Base-by-base conservation (phyloP, 2,113 vertebrate genomes). In the Eclectus roratus region DNA sequence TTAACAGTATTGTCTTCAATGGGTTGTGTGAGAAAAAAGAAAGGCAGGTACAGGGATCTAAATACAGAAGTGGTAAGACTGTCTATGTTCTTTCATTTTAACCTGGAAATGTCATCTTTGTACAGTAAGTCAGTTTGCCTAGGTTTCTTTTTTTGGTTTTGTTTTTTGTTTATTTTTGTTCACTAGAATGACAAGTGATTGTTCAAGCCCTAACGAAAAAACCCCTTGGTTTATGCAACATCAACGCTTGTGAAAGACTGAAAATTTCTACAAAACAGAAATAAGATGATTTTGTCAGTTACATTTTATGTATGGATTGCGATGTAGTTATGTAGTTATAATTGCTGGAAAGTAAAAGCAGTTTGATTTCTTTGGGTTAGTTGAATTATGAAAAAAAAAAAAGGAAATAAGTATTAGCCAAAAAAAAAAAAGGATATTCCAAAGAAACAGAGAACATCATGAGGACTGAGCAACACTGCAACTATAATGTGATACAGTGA, bases 1-100 rank as follows among this genome's bases (percentile, higher is more conserved):
- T 96, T 94, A 94, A 89, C 44, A 63, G 23, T 39, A 60, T 53
- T 82, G 17, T 90, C 80, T 97, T 97, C 96, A 97, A 85, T 29
- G 46, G 44, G 29, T 80, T 95, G 53, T 94, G 20, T 23, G 35
- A 68, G 64, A 25, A 18, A 14, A 13, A 73, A 80, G 70, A 80
- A 81, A 56, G 35, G 25, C 58, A 74, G 39, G 81, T 41, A 52
- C 2, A 7, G 21, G 49, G 47, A 44, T 37, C 46, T 89, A 93
- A 89, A 74, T 78, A 84, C 46, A 19, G 41, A 81, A 81, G 13
- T 77, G 9, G 14, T 68, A 41, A 61, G n/a, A 17, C 15, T 24
- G 28, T 50, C 10, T 31, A 20, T 44, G 15, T 33, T 82, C 31
- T 92, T 86, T 92, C 39, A 39, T 84, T 77, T 68, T 76, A n/a